Evolutionary conservation across 2,797 vertebrate species (phyloP).

Genomic region (Enteromius afrohamiltoni): DNA sequence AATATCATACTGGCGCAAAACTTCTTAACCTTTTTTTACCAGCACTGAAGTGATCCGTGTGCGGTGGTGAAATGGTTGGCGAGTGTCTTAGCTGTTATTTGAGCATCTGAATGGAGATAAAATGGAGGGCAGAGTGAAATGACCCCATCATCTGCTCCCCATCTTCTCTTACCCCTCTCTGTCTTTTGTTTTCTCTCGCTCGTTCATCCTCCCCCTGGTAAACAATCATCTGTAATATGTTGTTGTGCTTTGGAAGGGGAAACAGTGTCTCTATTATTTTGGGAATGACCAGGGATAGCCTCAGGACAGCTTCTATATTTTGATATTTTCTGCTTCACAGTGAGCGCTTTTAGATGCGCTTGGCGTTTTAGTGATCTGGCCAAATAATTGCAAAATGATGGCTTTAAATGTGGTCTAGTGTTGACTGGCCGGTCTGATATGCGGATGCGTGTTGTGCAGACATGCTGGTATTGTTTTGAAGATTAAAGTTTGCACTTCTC

Average conservation of each 20-base stretch:
- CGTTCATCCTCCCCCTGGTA: constrained; percentile 22
- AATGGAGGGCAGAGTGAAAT: constrained; percentile 49
- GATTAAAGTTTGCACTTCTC: constrained; percentile 19
- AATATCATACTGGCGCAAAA: not conserved
- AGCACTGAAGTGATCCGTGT: not conserved
- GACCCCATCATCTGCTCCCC: constrained; percentile 48
- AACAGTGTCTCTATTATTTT: constrained; percentile 54
- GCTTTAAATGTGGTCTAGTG: not conserved
- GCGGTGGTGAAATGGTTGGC: constrained; percentile 8
- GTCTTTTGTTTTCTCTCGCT: constrained; percentile 30
- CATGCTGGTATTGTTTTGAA: not conserved
- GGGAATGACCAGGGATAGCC: constrained; percentile 10
- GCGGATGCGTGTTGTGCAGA: not conserved
- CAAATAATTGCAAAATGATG: not conserved
- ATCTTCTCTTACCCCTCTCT: constrained; percentile 29
- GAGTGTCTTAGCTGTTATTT: constrained; percentile 38
- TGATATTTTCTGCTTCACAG: constrained; percentile 30
- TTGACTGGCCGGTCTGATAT: not conserved
- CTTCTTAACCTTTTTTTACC: not conserved
- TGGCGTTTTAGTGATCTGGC: not conserved
- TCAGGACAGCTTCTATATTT: constrained; percentile 30
- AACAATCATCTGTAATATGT: constrained; percentile 42
- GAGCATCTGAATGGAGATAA: constrained; percentile 42
- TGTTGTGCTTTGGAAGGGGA: constrained; percentile 49
- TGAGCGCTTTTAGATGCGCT: not conserved